Evolutionary conservation across 2,113 vertebrate species (phyloP), one percentile per base, ranked within the genome.

Genomic region (Xiphias gladius): DNA sequence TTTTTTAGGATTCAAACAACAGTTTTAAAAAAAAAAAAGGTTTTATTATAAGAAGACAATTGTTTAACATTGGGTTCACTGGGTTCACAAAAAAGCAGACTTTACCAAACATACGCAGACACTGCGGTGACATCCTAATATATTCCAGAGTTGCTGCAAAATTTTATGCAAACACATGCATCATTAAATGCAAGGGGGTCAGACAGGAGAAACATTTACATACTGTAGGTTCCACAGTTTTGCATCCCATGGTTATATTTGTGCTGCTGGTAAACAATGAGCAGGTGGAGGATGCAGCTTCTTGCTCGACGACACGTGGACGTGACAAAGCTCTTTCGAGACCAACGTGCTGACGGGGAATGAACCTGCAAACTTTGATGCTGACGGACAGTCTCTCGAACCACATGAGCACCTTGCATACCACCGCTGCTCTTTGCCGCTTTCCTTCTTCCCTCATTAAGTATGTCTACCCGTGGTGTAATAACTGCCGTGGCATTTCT

Each of bases 181-280:
- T 63, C 50, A 84, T 67, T 87, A 82, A 71, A 88, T 76, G 63
- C 52, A 84, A 54, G 3, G 39, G n/a, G 65, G 52, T 70, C 68
- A 64, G 48, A 61, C 8, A 0, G 46, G 39, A 55, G 46, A 59
- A 69, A 62, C 55, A 73, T 69, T 84, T 26, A 17, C 75, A 67
- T 58, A 17, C 24, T 52, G 57, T 11, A 54, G 39, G 39, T 64
- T 86, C 46, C 19, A 41, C 55, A 62, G 68, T 50, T 79, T 48
- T 17, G 57, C 61, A 58, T 48, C 32, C 37, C 67, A 37, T 0
- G 1, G 54, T 8, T 35, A n/a, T 22, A 4, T 52, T 16, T 2
- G n/a, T 41, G 64, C 71, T 30, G 46, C 55, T 28, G 46, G n/a
- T 30, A 19, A 86, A 73, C 59, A 50, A 16, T 22, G 58, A 77